phyloP scores from a whole-genome alignment of 1,140 invertebrate genomes.

The Drosophila setifemur region DNA sequence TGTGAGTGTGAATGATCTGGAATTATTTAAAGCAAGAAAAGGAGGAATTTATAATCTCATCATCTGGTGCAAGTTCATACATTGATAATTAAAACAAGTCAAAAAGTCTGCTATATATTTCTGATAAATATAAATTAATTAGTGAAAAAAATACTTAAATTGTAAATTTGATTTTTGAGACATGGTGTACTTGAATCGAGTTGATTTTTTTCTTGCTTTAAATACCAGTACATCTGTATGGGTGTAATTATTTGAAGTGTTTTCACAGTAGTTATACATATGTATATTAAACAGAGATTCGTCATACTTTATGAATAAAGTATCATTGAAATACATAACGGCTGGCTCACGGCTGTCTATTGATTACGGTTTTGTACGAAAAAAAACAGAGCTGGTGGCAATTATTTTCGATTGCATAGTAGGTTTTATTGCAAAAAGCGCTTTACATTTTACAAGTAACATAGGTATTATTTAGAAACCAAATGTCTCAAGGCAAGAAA shows the following conservation, averaged over 20 bases:
- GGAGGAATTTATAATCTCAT: background rate
- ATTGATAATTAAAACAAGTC: no score
- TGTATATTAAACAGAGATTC: no score
- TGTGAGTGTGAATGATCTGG: slow-evolving; percentile 10
- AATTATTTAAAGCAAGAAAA: slow-evolving; percentile 15
- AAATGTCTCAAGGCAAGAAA: slow-evolving; percentile 70
- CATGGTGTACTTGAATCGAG: no score
- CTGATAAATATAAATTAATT: no score
- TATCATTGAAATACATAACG: background rate
- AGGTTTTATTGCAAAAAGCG: slow-evolving; percentile 83
- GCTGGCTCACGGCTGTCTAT: background rate
- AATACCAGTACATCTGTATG: background rate
- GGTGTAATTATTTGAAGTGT: background rate
- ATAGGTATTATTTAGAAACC: slow-evolving; percentile 54
- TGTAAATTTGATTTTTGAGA: background rate
- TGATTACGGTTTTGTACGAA: slow-evolving; percentile 29
- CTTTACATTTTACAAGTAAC: slow-evolving; percentile 79
- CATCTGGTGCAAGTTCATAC: no score
- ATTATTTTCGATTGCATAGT: slow-evolving; percentile 62
- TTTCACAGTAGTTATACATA: background rate
- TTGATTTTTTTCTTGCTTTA: slow-evolving; percentile 4
- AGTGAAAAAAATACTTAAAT: no score
- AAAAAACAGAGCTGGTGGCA: slow-evolving; percentile 67
- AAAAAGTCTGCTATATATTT: no score
- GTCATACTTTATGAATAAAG: background rate